Evolutionary conservation across 2,113 vertebrate species (phyloP).

Genomic region (Passerina amoena): DNA sequence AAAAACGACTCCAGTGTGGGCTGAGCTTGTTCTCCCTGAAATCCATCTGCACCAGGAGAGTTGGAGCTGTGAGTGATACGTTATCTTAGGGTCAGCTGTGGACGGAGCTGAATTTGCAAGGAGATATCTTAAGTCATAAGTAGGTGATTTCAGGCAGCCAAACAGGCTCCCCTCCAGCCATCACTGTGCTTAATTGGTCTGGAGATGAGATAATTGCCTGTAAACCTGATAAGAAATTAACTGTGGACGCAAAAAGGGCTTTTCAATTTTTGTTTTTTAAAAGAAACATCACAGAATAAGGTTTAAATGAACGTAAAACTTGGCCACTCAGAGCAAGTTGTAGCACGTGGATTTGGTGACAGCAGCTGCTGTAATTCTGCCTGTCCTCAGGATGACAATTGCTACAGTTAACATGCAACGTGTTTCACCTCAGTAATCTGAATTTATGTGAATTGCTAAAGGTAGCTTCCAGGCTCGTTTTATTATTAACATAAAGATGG

Average conservation of each 20-base stretch:
- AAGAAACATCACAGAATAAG: not conserved
- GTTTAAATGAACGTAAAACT: not conserved
- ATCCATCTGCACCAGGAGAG: not conserved
- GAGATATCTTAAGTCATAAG: not conserved
- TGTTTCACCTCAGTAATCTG: not conserved
- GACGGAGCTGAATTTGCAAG: not conserved
- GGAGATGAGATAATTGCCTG: not conserved
- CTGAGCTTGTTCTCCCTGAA: not conserved
- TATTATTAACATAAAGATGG: constrained; percentile 23
- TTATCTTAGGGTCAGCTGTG: not conserved
- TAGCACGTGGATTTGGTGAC: not conserved
- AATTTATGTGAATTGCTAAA: constrained; percentile 17
- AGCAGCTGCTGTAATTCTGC: not conserved
- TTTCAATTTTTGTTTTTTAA: not conserved
- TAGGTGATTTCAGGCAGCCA: not conserved
- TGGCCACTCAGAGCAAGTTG: not conserved
- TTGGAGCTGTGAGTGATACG: not conserved
- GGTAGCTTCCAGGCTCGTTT: not conserved
- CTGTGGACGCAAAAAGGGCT: not conserved
- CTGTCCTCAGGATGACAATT: not conserved
- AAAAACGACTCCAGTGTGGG: not conserved
- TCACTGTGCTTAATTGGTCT: not conserved
- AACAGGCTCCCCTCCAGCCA: not conserved
- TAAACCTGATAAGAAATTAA: not conserved
- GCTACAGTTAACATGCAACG: not conserved